A percentile compares a stretch with the other conserved stretches of the same genome.
Evolutionary conservation across 2,888 invertebrate species (phyloP).

Genomic region (Lasius platythorax): DNA sequence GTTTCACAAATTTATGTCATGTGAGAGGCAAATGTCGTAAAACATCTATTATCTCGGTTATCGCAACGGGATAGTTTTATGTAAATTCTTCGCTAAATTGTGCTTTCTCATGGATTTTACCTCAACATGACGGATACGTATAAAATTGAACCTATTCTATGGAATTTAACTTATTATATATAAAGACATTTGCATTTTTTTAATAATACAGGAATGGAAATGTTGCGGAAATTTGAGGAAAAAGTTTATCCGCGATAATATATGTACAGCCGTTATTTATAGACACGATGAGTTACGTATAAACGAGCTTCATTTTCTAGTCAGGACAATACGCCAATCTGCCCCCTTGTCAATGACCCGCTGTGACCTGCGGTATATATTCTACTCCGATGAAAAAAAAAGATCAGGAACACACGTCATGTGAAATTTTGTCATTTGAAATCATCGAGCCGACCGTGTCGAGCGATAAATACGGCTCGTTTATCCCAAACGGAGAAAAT

Average conservation of each 20-base stretch:
- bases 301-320: slow-evolving; percentile 8
- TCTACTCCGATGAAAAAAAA: not conserved
- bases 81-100: not conserved
- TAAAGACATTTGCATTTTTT: not conserved
- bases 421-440: slow-evolving; percentile 5
- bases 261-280: slow-evolving; percentile 1
- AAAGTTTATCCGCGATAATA: not conserved
- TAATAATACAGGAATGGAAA: not conserved
- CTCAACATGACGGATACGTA: not conserved
- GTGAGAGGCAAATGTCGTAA: not conserved
- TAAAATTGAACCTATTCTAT: not conserved
- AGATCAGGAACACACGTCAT: not conserved
- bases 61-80: not conserved
- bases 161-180: no score
- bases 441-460: not conserved
- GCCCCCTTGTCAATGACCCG: not conserved
- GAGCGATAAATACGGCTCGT: not conserved
- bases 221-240: not conserved
- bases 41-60: slow-evolving; percentile 4
- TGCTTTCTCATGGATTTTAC: not conserved
- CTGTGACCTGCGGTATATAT: not conserved
- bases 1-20: not conserved
- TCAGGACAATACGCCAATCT: not conserved
- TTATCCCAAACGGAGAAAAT: not conserved
- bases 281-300: not conserved